phyloP scores from a whole-genome alignment of 2,888 invertebrate species.

The Pseudoips prasinana region DNA sequence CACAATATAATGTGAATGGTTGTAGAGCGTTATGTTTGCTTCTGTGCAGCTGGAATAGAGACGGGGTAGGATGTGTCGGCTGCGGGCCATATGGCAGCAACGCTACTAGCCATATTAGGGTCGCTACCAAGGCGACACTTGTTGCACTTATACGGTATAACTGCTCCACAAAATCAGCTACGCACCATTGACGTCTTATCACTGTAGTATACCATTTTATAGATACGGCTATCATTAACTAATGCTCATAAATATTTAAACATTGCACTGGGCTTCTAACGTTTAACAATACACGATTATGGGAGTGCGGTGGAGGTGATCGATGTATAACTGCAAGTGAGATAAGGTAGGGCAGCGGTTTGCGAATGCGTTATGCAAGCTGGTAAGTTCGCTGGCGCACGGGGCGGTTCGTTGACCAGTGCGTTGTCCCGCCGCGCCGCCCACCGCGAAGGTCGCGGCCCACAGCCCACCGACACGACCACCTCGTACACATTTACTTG shows the following conservation, averaged over 20 bases:
- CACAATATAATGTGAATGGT: conserved; percentile 29
- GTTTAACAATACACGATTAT: conserved; percentile 22
- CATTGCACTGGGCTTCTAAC: conserved; percentile 15
- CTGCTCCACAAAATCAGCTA: conserved; percentile 67
- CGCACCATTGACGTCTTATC: conserved; percentile 55
- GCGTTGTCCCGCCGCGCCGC: conserved; percentile 71
- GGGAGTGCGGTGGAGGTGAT: conserved; percentile 31
- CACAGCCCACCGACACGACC: conserved; percentile 51
- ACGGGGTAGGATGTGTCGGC: conserved; percentile 67
- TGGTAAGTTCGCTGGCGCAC: conserved; percentile 49
- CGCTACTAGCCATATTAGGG: conserved; percentile 72
- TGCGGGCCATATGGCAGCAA: conserved; percentile 75
- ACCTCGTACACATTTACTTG: conserved; percentile 37
- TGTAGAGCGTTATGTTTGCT: conserved; percentile 41
- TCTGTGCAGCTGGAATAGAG: conserved; percentile 48
- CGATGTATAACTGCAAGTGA: conserved; percentile 52
- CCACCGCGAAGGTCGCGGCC: conserved; percentile 78
- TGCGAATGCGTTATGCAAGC: conserved; percentile 71
- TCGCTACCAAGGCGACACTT: conserved; percentile 77
- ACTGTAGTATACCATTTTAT: conserved; percentile 47
- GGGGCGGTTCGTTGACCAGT: conserved; percentile 80
- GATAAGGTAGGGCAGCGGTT: conserved; percentile 54
- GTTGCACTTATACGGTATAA: conserved; percentile 80
- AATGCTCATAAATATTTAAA: conserved; percentile 40
- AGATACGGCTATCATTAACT: conserved; percentile 38